Evolutionary conservation across 2,888 invertebrate genomes (phyloP), one percentile per base, ranked within the genome.

Genomic region (Quadriops clusia): DNA sequence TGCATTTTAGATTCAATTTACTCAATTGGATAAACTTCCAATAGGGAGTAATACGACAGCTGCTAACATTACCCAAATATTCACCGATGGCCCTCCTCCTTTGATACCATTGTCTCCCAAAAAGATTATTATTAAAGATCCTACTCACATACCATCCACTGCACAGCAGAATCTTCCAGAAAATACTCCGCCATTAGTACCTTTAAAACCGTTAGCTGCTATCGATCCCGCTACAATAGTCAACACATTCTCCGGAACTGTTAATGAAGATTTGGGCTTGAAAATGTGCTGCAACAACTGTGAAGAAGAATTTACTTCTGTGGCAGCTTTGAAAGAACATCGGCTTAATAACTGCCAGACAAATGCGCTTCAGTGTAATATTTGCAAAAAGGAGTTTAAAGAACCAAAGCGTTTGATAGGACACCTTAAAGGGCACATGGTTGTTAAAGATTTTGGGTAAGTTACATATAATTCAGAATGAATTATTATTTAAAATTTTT

Each of bases 341-440:
- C 46, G 50, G 16, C 33, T 46, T 13, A 43, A 38, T 26, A 37
- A 39, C 13, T 54, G 54, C 33, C 47, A 50, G 26, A 32, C 37
- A n/a, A 46, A 39, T 15, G 32, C 40, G 4, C 39, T 57, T 26
- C 46, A 52, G 24, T 59, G 59, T 30, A 58, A 51, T 32, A 54
- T 59, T 33, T 59, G 59, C 33, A 46, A 46, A 20, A 57, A 57
- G 30, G 49, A 49, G 37, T 58, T 56, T 36, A 47, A 46, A 12
- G 57, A 57, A 23, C 36, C 50, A 3, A 56, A 54, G 28, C 51
- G 49, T 22, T 35, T 59, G 10, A 55, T 58, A 8, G 49, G 52
- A 3, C 59, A 59, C 32, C 41, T 59, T 32, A 57, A 57, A 34
- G 55, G 55, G 4, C 59, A 59, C 32, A 57, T 53, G 49, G 49